Evolutionary conservation across 2,888 invertebrate genomes (phyloP).

Genomic region (Cepaea hortensis): DNA sequence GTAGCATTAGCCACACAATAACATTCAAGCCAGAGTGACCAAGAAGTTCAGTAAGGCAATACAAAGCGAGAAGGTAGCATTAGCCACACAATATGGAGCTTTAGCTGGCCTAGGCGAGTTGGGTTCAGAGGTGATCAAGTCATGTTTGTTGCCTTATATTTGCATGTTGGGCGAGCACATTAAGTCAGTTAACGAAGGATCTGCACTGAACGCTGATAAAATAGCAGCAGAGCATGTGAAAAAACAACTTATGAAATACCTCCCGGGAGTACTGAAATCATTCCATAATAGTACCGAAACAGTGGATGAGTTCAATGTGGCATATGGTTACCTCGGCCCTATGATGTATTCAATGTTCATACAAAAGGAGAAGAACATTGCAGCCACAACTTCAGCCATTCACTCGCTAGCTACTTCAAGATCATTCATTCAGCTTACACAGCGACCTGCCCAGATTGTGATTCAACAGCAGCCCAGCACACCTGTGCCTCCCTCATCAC

Average conservation of each 20-base stretch:
- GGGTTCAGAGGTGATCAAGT: constrained; percentile 83
- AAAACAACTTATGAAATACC: constrained; percentile 88
- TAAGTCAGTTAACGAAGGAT: constrained; percentile 80
- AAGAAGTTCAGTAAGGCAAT: constrained; percentile 81
- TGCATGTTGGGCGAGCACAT: constrained; percentile 84
- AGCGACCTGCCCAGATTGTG: constrained; percentile 60
- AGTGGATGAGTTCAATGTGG: constrained; percentile 90
- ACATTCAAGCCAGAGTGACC: too few relatives aligned
- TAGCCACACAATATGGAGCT: constrained; percentile 90
- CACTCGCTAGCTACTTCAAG: constrained; percentile 50
- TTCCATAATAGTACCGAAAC: constrained; percentile 87
- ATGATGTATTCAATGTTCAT: constrained; percentile 77
- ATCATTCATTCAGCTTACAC: constrained; percentile 36
- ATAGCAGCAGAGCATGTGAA: constrained; percentile 94
- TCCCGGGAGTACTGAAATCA: constrained; percentile 89
- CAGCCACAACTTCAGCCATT: constrained; percentile 74
- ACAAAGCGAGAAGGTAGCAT: constrained; percentile 77
- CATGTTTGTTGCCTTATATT: constrained; percentile 87
- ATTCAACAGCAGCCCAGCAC: constrained; percentile 61
- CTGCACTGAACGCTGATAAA: constrained; percentile 86
- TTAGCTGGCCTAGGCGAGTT: constrained; percentile 84
- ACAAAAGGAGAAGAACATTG: constrained; percentile 83
- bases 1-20: constrained; percentile 87
- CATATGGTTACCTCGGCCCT: constrained; percentile 91
- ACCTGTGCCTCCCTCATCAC: constrained; percentile 48